Conservation (phyloP, 2,113 vertebrate species). For the Erythrolamprus reginae region DNA sequence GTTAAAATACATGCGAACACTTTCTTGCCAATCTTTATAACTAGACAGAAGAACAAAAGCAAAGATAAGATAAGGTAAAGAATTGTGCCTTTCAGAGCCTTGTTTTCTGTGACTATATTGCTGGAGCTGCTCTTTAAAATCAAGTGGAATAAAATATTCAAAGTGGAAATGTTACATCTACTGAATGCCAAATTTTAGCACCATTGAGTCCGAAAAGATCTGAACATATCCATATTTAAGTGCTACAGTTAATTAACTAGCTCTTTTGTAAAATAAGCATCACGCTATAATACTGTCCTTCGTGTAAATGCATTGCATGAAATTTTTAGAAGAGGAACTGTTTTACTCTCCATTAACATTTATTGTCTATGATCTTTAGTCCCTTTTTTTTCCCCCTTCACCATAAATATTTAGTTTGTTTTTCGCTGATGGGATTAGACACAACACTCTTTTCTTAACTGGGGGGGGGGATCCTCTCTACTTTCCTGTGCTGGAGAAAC, state of each 20-base stretch:
- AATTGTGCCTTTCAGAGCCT: neutral
- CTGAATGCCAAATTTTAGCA: neutral
- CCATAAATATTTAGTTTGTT: slow-evolving; percentile 68
- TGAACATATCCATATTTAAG: neutral
- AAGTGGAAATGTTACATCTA: slow-evolving; percentile 1
- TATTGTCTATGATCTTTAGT: slow-evolving; percentile 59
- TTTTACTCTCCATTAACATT: slow-evolving; percentile 60
- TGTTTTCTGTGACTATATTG: neutral
- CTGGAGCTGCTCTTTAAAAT: neutral
- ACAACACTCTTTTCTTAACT: slow-evolving; percentile 59
- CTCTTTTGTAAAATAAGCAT: slow-evolving; percentile 26
- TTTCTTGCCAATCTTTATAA: neutral
- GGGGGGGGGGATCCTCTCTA: too few relatives aligned
- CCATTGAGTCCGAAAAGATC: neutral
- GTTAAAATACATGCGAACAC: neutral
- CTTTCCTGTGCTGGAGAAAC: slow-evolving; percentile 62
- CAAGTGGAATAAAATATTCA: neutral
- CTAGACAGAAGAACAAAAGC: neutral
- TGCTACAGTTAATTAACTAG: slow-evolving; percentile 50
- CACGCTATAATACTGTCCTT: neutral
- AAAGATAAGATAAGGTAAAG: neutral
- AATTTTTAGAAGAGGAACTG: slow-evolving; percentile 62
- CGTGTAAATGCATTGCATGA: slow-evolving; percentile 47
- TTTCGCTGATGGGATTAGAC: slow-evolving; percentile 62
- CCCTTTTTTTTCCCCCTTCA: slow-evolving; percentile 52